Evolutionary conservation across 2,888 invertebrate genomes (phyloP).

Genomic region (Calephelis perditalis): DNA sequence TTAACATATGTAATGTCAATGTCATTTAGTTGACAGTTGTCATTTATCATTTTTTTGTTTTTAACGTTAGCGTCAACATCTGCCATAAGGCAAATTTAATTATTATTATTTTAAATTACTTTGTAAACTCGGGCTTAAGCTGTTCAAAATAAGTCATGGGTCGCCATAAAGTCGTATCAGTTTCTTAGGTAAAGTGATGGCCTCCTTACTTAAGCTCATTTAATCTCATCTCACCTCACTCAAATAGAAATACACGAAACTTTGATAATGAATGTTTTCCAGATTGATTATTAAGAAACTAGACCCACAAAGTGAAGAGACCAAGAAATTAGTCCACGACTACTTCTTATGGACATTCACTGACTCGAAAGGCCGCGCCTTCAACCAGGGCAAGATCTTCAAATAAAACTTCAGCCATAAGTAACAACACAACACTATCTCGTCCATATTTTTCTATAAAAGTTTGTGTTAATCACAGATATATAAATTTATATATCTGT

Average conservation of each 20-base stretch:
- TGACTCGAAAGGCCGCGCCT: constrained; percentile 92
- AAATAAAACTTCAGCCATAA: constrained; percentile 78
- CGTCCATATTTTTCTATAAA: neutral
- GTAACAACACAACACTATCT: constrained; percentile 7
- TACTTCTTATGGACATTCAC: constrained; percentile 94
- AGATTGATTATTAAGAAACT: constrained; percentile 96
- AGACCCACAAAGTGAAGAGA: constrained; percentile 86
- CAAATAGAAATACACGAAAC: no score
- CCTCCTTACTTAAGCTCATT: no score
- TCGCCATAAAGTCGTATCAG: no score
- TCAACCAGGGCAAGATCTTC: constrained; percentile 99
- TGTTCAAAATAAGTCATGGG: no score
- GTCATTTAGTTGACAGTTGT: neutral
- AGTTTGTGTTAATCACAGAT: no score
- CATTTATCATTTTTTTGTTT: neutral
- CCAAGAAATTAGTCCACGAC: constrained; percentile 91
- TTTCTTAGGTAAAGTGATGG: no score
- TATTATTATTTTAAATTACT: no score
- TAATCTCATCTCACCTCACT: no score
- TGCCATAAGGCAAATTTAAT: no score
- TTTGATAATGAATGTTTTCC: neutral
- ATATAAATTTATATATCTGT: no score
- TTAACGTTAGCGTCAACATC: constrained; percentile 25
- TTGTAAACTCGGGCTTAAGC: no score
- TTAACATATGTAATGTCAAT: neutral